phyloP scores from a whole-genome alignment of 2,797 vertebrate genomes.

The Microcaecilia unicolor region DNA sequence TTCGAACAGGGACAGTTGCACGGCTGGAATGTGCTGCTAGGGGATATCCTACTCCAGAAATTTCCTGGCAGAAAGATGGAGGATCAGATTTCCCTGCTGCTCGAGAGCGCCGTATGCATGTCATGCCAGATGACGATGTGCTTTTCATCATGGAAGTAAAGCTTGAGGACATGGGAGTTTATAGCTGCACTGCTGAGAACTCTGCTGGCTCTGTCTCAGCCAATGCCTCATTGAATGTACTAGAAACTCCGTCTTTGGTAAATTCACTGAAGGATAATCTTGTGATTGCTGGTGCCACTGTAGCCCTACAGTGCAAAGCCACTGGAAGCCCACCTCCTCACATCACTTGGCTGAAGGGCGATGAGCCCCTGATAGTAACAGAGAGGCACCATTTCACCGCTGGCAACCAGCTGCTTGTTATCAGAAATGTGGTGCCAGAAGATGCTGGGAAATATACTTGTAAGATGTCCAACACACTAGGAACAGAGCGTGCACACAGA shows the following conservation, averaged over 20 bases:
- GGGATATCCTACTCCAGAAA: conserved; percentile 83
- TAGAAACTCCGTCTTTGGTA: conserved; percentile 80
- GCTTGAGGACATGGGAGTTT: conserved; percentile 86
- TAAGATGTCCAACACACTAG: conserved; percentile 90
- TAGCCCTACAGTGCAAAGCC: conserved; percentile 91
- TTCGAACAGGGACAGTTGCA: conserved; percentile 75
- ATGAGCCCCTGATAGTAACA: conserved; percentile 67
- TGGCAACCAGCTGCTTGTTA: conserved; percentile 85
- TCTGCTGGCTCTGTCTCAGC: conserved; percentile 81
- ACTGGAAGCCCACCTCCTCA: conserved; percentile 79
- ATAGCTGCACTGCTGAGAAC: conserved; percentile 95
- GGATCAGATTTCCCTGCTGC: conserved; percentile 94
- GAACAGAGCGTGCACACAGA: conserved; percentile 85
- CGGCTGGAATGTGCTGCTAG: conserved; percentile 83
- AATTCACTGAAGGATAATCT: conserved; percentile 78
- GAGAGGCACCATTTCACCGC: conserved; percentile 91
- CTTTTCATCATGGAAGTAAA: conserved; percentile 94
- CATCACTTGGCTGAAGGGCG: conserved; percentile 86
- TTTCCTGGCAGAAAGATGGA: conserved; percentile 96
- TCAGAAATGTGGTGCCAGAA: conserved; percentile 64
- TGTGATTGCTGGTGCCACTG: conserved; percentile 77
- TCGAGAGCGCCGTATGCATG: conserved; percentile 90
- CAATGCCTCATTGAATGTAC: conserved; percentile 83
- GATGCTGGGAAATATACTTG: conserved; percentile 91
- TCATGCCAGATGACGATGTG: conserved; percentile 93